Evolutionary conservation across 2,888 invertebrate species (phyloP).

Genomic region (Mesoligia furuncula): DNA sequence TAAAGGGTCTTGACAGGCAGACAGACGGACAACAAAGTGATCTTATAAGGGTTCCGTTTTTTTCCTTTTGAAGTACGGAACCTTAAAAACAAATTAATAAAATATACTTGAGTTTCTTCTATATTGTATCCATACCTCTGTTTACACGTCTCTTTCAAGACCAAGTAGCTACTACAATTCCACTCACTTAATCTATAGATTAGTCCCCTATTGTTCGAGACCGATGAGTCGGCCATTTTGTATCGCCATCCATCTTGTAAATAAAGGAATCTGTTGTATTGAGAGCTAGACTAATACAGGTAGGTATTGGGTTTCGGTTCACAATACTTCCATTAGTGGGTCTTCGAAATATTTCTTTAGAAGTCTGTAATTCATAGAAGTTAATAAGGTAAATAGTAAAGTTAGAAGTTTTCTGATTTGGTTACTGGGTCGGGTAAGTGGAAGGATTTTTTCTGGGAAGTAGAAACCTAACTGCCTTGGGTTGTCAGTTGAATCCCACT

Average conservation of each 20-base stretch:
- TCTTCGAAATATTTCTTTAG: constrained; percentile 4
- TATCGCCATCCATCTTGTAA: constrained; percentile 60
- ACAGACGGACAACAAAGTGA: no score
- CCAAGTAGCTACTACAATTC: neutral
- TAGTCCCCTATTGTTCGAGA: constrained; percentile 16
- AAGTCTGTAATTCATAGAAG: constrained; percentile 10
- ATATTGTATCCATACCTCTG: neutral
- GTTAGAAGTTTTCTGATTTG: constrained; percentile 2
- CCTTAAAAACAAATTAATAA: neutral
- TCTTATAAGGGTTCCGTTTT: no score
- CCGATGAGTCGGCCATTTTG: constrained; percentile 19
- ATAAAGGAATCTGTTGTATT: constrained; percentile 46
- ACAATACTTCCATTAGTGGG: constrained; percentile 44
- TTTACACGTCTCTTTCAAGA: constrained; percentile 9
- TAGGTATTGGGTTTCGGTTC: constrained; percentile 43
- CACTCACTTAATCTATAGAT: constrained; percentile 3
- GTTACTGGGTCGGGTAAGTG: neutral
- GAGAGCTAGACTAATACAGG: constrained; percentile 40
- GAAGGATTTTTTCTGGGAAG: neutral
- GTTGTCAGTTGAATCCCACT: neutral
- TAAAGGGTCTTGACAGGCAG: no score
- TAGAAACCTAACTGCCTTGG: neutral
- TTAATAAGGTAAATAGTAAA: neutral
- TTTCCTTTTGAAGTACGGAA: no score
- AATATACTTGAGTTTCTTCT: neutral